These are phyloP conservation scores for Drosophila nigromelanica DNA, from an alignment of 1,140 invertebrate species.

Conservation along the genomic window DNA sequence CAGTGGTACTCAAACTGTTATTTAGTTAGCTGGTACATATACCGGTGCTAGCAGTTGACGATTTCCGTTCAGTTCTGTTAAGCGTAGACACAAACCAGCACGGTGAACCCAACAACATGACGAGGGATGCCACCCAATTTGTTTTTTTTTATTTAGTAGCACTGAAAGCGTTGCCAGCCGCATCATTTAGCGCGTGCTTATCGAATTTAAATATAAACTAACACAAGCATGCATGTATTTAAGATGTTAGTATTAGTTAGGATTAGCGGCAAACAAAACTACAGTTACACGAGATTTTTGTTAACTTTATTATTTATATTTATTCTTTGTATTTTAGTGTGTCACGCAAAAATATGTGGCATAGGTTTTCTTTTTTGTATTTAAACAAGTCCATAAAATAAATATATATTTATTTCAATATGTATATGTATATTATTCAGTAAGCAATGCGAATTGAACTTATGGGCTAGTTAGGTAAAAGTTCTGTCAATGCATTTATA, in stretches of 20 bases:
- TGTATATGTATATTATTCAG: slow-evolving; percentile 39
- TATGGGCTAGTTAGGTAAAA: slow-evolving; percentile 42
- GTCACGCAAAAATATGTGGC: slow-evolving; percentile 75
- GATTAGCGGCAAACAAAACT: slow-evolving; percentile 60
- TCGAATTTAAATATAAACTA: neutral
- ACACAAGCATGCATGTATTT: slow-evolving; percentile 6
- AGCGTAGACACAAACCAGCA: slow-evolving; percentile 8
- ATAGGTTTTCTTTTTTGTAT: slow-evolving; percentile 37
- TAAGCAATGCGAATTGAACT: slow-evolving; percentile 70
- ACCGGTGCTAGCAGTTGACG: too few relatives aligned
- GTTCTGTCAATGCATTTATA: slow-evolving; percentile 37
- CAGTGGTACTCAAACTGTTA: slow-evolving; percentile 4
- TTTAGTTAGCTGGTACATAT: neutral
- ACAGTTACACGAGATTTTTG: slow-evolving; percentile 55
- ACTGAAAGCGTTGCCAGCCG: neutral
- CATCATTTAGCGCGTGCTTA: neutral
- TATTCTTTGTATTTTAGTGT: slow-evolving; percentile 35
- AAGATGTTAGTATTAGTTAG: slow-evolving; percentile 47
- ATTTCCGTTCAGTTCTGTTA: slow-evolving; percentile 2
- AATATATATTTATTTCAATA: slow-evolving; percentile 50
- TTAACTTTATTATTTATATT: slow-evolving; percentile 69
- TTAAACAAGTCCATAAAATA: slow-evolving; percentile 68
- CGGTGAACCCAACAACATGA: neutral
- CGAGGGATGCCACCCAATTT: neutral
- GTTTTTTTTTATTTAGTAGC: neutral